Evolutionary conservation across 2,797 vertebrate genomes (phyloP), one percentile per base, ranked within the genome.

Genomic region (Pygocentrus nattereri): DNA sequence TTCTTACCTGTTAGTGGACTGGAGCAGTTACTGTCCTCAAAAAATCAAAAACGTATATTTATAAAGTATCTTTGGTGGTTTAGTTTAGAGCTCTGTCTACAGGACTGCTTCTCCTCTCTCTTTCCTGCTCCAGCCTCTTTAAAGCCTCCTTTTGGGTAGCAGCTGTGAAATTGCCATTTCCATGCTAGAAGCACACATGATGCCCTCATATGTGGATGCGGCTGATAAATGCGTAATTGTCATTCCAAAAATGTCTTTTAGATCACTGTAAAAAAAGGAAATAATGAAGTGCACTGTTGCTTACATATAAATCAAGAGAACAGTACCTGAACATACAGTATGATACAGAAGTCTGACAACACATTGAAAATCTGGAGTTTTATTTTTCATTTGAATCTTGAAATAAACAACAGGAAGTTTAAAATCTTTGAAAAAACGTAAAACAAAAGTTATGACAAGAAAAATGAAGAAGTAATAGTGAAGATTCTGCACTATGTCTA

Each of bases 121-220:
- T 70, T 6, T 27, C n/a, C 23, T 27, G 2, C 4, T 52, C 27
- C 69, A 30, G 68, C 50, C 30, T 19, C 11, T 73, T 73, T 73
- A 73, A 73, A 73, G 71, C 52, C 52, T 70, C 44, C 41, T 19
- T 5, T 50, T 70, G 68, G 41, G 3, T 47, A 41, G 1, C 11
- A 70, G 67, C 38, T 49, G 41, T 19, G 3, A 80, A 65, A 38
- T 65, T 34, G 65, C 31, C 16, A 80, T 76, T 79, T 80, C 47
- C 74, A 84, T 56, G 83, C 34, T 78, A 62, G 68, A 16, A 68
- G 59, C 19, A 70, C 83, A 84, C 76, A 79, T 84, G 79, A 84
- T 78, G 61, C 50, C 68, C 58, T 70, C 49, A 61, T 30, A 47
- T 67, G 44, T 54, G 77, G 67, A 73, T 49, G 78, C 18, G 72